Percentiles rank a stretch among this genome's conserved stretches.
Conservation (phyloP, 2,888 invertebrate species). For the Cetonia aurata region DNA sequence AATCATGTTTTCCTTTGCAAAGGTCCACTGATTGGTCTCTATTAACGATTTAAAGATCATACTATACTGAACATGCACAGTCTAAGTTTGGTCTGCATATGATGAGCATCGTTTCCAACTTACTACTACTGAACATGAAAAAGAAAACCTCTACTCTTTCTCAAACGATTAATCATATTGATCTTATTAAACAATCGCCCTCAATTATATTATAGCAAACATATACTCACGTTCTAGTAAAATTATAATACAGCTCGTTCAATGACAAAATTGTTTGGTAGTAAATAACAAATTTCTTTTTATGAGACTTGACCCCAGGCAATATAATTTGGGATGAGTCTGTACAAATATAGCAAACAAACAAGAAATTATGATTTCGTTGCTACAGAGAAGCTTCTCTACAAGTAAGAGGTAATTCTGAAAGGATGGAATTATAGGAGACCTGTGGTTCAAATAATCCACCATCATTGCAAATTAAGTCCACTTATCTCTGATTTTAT, state of each 20-base stretch:
- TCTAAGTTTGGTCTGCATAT: no score
- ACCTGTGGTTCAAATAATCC: background rate
- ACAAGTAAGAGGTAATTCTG: background rate
- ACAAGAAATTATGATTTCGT: conserved; percentile 8
- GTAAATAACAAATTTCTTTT: conserved; percentile 1
- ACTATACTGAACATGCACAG: no score
- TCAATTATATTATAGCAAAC: no score
- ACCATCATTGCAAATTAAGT: conserved; percentile 2
- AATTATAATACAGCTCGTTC: background rate
- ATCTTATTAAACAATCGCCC: no score
- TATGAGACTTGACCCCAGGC: conserved; percentile 3
- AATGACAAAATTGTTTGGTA: background rate
- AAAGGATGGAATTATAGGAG: background rate
- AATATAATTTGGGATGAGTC: conserved; percentile 11
- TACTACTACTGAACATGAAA: no score
- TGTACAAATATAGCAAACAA: conserved; percentile 8
- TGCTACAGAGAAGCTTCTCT: background rate
- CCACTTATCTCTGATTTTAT: background rate
- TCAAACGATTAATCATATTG: no score
- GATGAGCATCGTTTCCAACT: no score
- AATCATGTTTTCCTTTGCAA: no score
- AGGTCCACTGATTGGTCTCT: no score
- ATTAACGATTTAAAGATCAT: no score
- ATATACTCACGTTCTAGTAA: no score
- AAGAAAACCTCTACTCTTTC: no score